Conservation (phyloP, 2,797 vertebrate species). For the Pseudochromis fuscus region DNA sequence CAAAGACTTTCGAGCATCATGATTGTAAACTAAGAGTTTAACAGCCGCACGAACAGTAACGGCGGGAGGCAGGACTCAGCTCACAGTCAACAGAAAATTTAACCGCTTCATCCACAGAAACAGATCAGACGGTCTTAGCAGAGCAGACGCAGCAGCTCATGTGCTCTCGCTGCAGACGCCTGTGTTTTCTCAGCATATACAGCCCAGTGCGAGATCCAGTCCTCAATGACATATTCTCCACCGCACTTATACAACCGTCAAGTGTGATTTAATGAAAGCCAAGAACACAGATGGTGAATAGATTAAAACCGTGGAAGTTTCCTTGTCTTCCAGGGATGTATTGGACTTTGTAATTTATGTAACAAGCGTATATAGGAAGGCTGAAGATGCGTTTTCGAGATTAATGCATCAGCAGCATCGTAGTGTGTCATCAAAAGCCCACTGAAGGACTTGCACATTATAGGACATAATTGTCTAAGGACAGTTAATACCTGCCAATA, state of each 20-base stretch:
- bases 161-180: constrained; percentile 29
- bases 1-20: not conserved
- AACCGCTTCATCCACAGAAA: not conserved
- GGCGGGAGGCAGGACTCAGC: not conserved
- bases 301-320: constrained; percentile 33
- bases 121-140: not conserved
- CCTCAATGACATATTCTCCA: constrained; percentile 23
- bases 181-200: constrained; percentile 8
- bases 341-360: constrained; percentile 17
- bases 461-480: constrained; percentile 3
- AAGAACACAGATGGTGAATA: constrained; percentile 46
- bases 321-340: constrained; percentile 4
- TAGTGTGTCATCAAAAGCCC: not conserved
- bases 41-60: not conserved
- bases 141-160: constrained; percentile 18
- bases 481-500: constrained; percentile 7
- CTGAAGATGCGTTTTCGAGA: constrained; percentile 1
- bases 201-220: constrained; percentile 1
- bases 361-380: constrained; percentile 4
- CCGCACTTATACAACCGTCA: not conserved
- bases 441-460: not conserved
- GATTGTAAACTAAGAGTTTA: not conserved
- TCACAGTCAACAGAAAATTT: too few relatives aligned
- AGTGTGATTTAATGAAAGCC: constrained; percentile 13
- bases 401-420: constrained; percentile 6